Evolutionary conservation across 2,888 invertebrate species (phyloP).

Genomic region (Tanypteryx hageni): DNA sequence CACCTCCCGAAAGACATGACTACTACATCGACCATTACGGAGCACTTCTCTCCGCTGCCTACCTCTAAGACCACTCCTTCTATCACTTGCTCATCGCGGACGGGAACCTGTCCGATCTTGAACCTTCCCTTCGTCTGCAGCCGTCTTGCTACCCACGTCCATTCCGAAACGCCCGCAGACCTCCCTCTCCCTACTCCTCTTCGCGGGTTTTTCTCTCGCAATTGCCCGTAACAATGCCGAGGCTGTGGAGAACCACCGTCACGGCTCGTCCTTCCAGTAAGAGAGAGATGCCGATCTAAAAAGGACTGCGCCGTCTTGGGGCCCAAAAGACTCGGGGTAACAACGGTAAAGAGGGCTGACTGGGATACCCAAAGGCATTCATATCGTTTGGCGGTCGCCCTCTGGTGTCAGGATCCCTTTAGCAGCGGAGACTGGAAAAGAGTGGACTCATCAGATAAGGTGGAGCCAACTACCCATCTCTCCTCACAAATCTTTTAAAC

Average conservation of each 20-base stretch:
- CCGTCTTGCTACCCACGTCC: background rate
- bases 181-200: background rate
- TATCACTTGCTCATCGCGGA: background rate
- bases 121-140: background rate
- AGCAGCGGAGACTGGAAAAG: background rate
- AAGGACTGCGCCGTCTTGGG: slow-evolving; percentile 37
- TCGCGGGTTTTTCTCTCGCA: background rate
- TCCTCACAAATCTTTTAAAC: slow-evolving; percentile 45
- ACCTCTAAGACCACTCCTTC: background rate
- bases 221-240: slow-evolving; percentile 21
- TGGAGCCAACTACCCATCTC: slow-evolving; percentile 21
- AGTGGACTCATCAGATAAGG: slow-evolving; percentile 36
- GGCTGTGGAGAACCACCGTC: slow-evolving; percentile 29
- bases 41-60: background rate
- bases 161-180: background rate
- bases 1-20: slow-evolving; percentile 6
- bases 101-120: slow-evolving; percentile 13
- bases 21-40: slow-evolving; percentile 26
- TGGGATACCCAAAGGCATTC: slow-evolving; percentile 23
- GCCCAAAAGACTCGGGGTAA: background rate
- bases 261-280: slow-evolving; percentile 30
- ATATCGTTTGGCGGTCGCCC: slow-evolving; percentile 36
- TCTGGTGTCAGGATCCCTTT: background rate
- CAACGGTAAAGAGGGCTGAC: background rate
- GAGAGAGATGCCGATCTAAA: slow-evolving; percentile 40